Percentiles rank a stretch among this genome's conserved stretches.
Evolutionary conservation across 1,140 invertebrate species (phyloP).

Genomic region (Conus ventricosus): DNA sequence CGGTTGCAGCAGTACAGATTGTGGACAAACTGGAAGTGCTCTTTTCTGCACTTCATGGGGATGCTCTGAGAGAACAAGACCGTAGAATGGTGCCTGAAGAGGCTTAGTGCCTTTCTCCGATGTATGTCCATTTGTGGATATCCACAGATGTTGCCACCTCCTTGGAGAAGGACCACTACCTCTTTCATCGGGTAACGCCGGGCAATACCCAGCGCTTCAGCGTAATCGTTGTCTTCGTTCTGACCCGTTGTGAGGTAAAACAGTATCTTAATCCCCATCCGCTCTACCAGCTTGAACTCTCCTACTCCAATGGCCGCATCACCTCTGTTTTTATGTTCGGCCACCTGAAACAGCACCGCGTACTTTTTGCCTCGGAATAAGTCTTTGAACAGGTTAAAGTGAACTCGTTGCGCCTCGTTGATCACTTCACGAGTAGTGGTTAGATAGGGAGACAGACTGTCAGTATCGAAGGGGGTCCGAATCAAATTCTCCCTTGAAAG

Average conservation of each 20-base stretch:
- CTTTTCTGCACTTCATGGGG: neutral
- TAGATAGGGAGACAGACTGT: conserved; percentile 31
- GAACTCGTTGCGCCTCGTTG: conserved; percentile 44
- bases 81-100: conserved; percentile 34
- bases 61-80: conserved; percentile 51
- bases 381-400: conserved; percentile 34
- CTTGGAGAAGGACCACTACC: conserved; percentile 48
- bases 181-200: conserved; percentile 22
- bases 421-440: conserved; percentile 34
- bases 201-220: neutral
- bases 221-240: conserved; percentile 13
- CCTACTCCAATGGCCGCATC: conserved; percentile 52
- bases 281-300: conserved; percentile 36
- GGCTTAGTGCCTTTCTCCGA: conserved; percentile 7
- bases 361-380: conserved; percentile 27
- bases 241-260: conserved; percentile 36
- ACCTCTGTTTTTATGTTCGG: conserved; percentile 49
- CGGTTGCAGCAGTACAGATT: conserved; percentile 40
- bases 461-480: conserved; percentile 25
- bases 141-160: conserved; percentile 54
- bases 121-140: conserved; percentile 27
- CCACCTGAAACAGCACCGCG: conserved; percentile 49
- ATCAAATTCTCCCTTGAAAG: neutral
- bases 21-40: neutral
- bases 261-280: conserved; percentile 38